These are phyloP conservation scores for Glaucomys volans DNA, from an alignment of 2,113 vertebrate genomes.

Conservation along the genomic window DNA sequence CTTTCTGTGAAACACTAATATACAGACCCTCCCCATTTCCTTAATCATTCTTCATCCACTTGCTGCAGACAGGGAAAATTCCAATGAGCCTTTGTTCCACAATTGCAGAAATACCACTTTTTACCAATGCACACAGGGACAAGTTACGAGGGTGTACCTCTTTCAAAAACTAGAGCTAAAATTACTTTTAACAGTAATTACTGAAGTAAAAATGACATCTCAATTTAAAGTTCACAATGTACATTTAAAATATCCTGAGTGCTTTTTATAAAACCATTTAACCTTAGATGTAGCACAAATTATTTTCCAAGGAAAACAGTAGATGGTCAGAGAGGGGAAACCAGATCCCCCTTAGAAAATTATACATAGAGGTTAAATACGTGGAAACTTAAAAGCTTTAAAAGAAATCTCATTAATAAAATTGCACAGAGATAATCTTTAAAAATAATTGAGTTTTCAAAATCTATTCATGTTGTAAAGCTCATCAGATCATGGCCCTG, in stretches of 20 bases:
- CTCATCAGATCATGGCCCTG: neutral
- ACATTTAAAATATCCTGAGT: conserved; percentile 50
- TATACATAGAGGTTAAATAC: neutral
- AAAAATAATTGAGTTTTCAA: neutral
- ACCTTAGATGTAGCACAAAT: neutral
- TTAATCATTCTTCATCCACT: neutral
- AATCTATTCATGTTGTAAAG: neutral
- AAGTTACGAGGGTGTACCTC: neutral
- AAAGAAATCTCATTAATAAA: conserved; percentile 23
- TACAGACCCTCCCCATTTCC: neutral
- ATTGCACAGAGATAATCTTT: neutral
- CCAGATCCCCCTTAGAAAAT: neutral
- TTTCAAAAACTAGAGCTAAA: conserved; percentile 56
- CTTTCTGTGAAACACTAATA: neutral
- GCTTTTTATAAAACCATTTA: conserved; percentile 40
- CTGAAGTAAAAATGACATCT: conserved; percentile 42
- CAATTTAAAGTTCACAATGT: conserved; percentile 53
- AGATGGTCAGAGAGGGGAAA: neutral
- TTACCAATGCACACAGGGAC: conserved; percentile 10
- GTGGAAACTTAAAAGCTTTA: conserved; percentile 43
- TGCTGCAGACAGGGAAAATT: neutral
- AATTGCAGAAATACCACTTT: neutral
- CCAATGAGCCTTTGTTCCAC: neutral
- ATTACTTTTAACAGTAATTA: conserved; percentile 59
- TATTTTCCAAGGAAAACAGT: conserved; percentile 46